Evolutionary conservation across 2,797 vertebrate species (phyloP), one percentile per base, ranked within the genome.

Genomic region (Uromys caudimaculatus): DNA sequence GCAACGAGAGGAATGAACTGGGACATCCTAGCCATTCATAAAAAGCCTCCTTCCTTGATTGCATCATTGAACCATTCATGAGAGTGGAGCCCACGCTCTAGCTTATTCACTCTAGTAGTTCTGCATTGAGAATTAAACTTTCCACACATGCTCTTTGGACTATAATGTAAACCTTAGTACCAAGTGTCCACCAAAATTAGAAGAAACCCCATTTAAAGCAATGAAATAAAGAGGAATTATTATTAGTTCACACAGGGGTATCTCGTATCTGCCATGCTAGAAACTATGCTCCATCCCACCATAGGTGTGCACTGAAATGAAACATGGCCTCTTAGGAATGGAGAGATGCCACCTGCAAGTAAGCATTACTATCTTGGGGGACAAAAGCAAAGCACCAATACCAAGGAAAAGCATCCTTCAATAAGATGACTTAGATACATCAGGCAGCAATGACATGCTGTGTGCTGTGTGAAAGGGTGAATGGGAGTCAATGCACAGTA

Each of bases 361-460:
- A 96, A 84, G 60, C 97, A 93, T 96, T 97, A 52, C 97, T 92
- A 91, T 90, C 78, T 14, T 62, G 90, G 81, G 19, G 60, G 17
- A 6, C 2, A 6, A 95, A 97, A 71, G 67, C 52, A 96, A 97
- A 97, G 89, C 76, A 94, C 97, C 86, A 95, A 77, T 54, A 64
- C 76, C 97, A 96, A 97, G 95, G 90, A 94, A 98, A 14, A 98
- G 96, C 90, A 96, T 96, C 90, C 96, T 98, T 97, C 93, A 96
- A 92, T 96, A 97, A 93, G 76, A 35, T 97, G 97, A 96, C 97
- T 94, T 94, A 96, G 97, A 97, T 93, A 98, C 98, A 97, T 86
- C 96, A 97, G 96, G 94, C 94, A 96, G 96, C 76, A 41, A 97
- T 97, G 83, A 83, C 78, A 95, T 27, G 50, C 91, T 81, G 84